Evolutionary conservation across 2,797 vertebrate species (phyloP).

Genomic region (Lophius americanus): DNA sequence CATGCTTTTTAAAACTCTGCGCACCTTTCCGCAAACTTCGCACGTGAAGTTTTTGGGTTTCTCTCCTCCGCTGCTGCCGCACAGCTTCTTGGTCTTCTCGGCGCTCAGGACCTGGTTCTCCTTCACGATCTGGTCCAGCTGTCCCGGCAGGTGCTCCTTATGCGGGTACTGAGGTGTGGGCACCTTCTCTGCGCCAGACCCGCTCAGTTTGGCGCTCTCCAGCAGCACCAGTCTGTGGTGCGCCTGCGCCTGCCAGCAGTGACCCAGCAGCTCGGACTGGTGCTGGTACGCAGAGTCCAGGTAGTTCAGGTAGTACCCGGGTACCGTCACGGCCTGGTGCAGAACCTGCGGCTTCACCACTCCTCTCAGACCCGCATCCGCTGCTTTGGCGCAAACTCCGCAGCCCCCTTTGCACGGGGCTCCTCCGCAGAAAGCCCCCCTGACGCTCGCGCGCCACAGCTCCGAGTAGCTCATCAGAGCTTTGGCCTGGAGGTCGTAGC

Average conservation of each 20-base stretch:
- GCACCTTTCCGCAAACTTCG: slow-evolving; percentile 97
- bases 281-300: slow-evolving; percentile 92
- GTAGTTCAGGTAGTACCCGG: slow-evolving; percentile 95
- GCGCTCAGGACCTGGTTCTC: slow-evolving; percentile 85
- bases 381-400: slow-evolving; percentile 88
- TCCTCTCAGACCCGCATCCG: slow-evolving; percentile 84
- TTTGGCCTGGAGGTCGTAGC: slow-evolving; percentile 93
- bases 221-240: slow-evolving; percentile 93
- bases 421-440: slow-evolving; percentile 84
- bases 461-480: slow-evolving; percentile 95
- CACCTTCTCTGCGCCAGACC: slow-evolving; percentile 84
- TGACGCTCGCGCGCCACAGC: slow-evolving; percentile 92
- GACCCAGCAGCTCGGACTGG: slow-evolving; percentile 85
- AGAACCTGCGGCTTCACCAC: slow-evolving; percentile 97
- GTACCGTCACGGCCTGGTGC: slow-evolving; percentile 90
- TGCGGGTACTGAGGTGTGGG: slow-evolving; percentile 89
- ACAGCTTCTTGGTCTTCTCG: slow-evolving; percentile 86
- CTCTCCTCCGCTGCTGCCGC: slow-evolving; percentile 78
- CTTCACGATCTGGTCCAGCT: slow-evolving; percentile 95
- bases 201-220: slow-evolving; percentile 89
- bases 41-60: slow-evolving; percentile 97
- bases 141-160: slow-evolving; percentile 82
- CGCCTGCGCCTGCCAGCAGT: slow-evolving; percentile 87
- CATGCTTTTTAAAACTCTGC: background rate
- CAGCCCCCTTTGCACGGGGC: slow-evolving; percentile 92